Percentiles rank a stretch among this genome's conserved stretches.
phyloP scores from a whole-genome alignment of 2,797 vertebrate genomes.

The Enteromius paludinosus region DNA sequence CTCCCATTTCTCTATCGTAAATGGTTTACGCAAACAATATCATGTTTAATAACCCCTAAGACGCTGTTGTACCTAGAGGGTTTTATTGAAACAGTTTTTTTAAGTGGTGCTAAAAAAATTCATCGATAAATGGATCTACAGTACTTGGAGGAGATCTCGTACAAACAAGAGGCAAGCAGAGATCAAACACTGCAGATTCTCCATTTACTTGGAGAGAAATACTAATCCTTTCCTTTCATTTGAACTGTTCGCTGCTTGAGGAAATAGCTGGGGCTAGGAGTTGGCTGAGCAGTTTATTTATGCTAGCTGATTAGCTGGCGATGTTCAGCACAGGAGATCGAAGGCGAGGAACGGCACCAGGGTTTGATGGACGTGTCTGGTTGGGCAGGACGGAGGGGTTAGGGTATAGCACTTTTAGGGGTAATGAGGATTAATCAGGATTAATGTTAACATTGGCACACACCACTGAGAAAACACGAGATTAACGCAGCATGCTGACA shows the following conservation, averaged over 20 bases:
- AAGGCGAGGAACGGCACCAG: conserved; percentile 56
- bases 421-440: conserved; percentile 79
- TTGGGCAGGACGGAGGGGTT: conserved; percentile 37
- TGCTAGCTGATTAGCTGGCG: conserved; percentile 75
- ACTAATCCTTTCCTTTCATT: conserved; percentile 16
- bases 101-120: conserved; percentile 42
- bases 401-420: conserved; percentile 74
- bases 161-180: conserved; percentile 54
- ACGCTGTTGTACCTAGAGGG: conserved; percentile 49
- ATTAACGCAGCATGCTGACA: conserved; percentile 60
- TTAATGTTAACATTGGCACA: conserved; percentile 74
- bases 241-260: conserved; percentile 17
- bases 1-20: conserved; percentile 67
- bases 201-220: conserved; percentile 4
- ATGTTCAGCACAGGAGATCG: conserved; percentile 47
- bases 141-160: conserved; percentile 30
- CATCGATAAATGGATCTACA: conserved; percentile 5
- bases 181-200: conserved; percentile 43
- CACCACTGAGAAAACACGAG: conserved; percentile 57
- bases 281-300: conserved; percentile 77
- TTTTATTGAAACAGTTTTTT: conserved; percentile 64
- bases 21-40: conserved; percentile 67
- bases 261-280: conserved; percentile 47
- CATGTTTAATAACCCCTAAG: conserved; percentile 47
- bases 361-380: conserved; percentile 57